Evolutionary conservation across 2,113 vertebrate genomes (phyloP).

Genomic region (Datnioides undecimradiatus): DNA sequence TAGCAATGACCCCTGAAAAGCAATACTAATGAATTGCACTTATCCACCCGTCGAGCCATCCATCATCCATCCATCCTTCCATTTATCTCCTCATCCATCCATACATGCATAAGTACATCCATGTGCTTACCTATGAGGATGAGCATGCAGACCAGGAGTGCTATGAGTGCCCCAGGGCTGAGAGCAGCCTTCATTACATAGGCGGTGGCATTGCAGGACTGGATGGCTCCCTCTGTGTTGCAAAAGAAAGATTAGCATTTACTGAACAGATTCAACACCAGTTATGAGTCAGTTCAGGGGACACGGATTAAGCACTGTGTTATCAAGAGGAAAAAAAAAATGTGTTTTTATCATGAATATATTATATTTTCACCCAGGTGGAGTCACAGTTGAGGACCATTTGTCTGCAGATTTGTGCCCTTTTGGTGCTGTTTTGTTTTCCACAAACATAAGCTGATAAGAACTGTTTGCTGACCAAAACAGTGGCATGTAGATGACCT

Average conservation of each 20-base stretch:
- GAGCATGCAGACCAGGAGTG: constrained; percentile 94
- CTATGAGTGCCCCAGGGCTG: constrained; percentile 96
- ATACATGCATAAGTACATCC: constrained; percentile 21
- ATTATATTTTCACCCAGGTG: background rate
- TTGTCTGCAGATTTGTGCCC: constrained; percentile 20
- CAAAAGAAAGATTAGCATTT: background rate
- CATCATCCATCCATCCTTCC: constrained; percentile 68
- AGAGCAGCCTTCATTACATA: constrained; percentile 91
- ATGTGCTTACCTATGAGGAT: constrained; percentile 93
- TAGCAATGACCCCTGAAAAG: constrained; percentile 26
- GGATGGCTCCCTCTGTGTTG: constrained; percentile 88
- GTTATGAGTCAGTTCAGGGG: background rate
- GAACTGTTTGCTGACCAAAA: constrained; percentile 51
- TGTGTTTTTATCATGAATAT: background rate
- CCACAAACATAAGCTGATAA: constrained; percentile 31
- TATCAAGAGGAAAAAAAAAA: background rate
- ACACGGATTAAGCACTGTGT: constrained; percentile 22
- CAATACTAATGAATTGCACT: constrained; percentile 37
- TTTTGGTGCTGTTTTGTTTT: constrained; percentile 13
- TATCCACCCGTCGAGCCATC: constrained; percentile 18
- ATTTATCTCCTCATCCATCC: constrained; percentile 78
- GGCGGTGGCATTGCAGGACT: constrained; percentile 96
- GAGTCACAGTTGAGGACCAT: background rate
- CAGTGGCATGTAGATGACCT: constrained; percentile 48
- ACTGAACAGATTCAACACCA: constrained; percentile 1